phyloP scores from a whole-genome alignment of 1,140 invertebrate genomes.

The Drosophila sproati region DNA sequence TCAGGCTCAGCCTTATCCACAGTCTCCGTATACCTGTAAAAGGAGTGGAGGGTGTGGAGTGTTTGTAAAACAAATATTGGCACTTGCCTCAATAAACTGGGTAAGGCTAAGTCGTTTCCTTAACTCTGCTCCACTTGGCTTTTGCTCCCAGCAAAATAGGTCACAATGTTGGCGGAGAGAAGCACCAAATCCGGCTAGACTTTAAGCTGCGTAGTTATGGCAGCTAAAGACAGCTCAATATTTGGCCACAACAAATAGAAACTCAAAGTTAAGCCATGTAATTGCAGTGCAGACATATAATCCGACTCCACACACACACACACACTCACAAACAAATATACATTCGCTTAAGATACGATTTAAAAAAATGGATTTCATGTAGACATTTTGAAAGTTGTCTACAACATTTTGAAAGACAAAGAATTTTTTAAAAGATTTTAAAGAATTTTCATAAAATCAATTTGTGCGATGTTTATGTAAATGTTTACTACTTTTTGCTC shows the following conservation, averaged over 20 bases:
- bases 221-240: conserved; percentile 27
- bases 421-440: no score
- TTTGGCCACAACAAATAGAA: conserved; percentile 52
- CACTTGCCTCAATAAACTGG: conserved; percentile 80
- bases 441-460: no score
- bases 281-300: conserved; percentile 28
- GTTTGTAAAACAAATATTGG: conserved; percentile 72
- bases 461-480: no score
- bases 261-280: conserved; percentile 33
- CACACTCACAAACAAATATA: no score
- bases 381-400: no score
- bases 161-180: conserved; percentile 40
- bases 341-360: no score
- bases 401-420: no score
- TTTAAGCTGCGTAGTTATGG: conserved; percentile 15
- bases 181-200: conserved; percentile 12
- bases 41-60: not conserved
- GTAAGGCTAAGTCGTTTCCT: conserved; percentile 52
- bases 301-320: conserved; percentile 3
- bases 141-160: conserved; percentile 59
- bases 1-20: no score
- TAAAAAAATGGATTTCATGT: no score
- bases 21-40: conserved; percentile 20
- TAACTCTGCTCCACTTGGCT: conserved; percentile 18
- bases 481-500: not conserved